A percentile compares a stretch with the other conserved stretches of the same genome.
Evolutionary conservation across 1,140 invertebrate genomes (phyloP).

Genomic region (Marisa cornuarietis): DNA sequence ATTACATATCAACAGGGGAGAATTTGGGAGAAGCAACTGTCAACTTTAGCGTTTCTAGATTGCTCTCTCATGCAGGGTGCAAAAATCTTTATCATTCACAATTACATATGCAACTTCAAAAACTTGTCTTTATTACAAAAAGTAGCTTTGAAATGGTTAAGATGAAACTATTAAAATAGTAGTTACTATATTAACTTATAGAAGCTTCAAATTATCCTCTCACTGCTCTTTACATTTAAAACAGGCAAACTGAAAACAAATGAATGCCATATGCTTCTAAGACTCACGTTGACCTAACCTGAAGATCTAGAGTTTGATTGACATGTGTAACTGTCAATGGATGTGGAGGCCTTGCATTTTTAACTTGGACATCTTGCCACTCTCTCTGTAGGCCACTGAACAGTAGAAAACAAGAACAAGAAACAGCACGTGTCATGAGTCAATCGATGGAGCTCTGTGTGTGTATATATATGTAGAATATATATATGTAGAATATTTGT

Average conservation of each 20-base stretch:
- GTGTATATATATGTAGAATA: no score
- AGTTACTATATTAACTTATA: no score
- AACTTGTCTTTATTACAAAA: neutral
- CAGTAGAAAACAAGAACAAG: conserved; percentile 1
- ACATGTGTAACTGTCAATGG: conserved; percentile 63
- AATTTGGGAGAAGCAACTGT: neutral
- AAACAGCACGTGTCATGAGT: neutral
- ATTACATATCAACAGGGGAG: no score
- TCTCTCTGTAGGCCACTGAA: conserved; percentile 24
- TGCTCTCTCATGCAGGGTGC: neutral
- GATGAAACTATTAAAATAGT: no score
- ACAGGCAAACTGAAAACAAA: neutral
- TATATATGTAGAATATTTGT: neutral
- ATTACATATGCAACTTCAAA: neutral
- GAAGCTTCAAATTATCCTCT: neutral
- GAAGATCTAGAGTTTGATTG: conserved; percentile 61
- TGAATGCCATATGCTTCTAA: conserved; percentile 3
- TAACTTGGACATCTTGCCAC: conserved; percentile 50
- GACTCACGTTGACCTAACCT: conserved; percentile 34
- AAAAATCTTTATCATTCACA: neutral
- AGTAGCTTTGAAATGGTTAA: no score
- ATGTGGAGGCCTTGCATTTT: conserved; percentile 56
- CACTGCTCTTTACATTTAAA: neutral
- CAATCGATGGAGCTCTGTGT: neutral
- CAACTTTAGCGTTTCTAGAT: no score